Evolutionary conservation across 2,113 vertebrate genomes (phyloP), one percentile per base, ranked within the genome.

Genomic region (Aplodontia rufa): DNA sequence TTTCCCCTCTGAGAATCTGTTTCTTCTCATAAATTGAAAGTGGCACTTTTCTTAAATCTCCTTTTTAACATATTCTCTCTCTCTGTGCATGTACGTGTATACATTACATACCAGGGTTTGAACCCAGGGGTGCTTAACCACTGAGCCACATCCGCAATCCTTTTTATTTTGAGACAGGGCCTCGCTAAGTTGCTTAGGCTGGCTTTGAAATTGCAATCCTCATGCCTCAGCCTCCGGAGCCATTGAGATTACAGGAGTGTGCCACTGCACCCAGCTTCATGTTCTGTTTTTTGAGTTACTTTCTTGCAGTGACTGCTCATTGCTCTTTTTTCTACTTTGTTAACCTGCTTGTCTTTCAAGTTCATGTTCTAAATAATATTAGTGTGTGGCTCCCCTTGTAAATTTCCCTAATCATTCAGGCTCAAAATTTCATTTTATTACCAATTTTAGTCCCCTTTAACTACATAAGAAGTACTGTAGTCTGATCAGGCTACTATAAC

Each of bases 11-110:
- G 49, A 75, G 28, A 81, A 75, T 68, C 90, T 94, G 66, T 64
- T 86, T 40, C 16, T 7, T 75, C 75, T 91, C 40, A 58, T 60
- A 47, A 17, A 30, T 91, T 87, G 76, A 60, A 96, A 37, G 45
- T 35, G 45, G 94, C 76, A 64, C 20, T 64, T 91, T 53, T 88
- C 13, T 78, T 96, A 78, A 62, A 49, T 75, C 53, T 91, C 24
- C 62, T 60, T 91, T 94, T 96, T 88, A 60, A 83, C 37, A 69
- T n/a, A n/a, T n/a, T n/a, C n/a, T n/a, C n/a, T n/a, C n/a, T n/a
- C n/a, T n/a, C n/a, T n/a, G n/a, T n/a, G n/a, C n/a, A n/a, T n/a
- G n/a, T n/a, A n/a, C n/a, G n/a, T n/a, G n/a, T n/a, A n/a, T n/a
- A n/a, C n/a, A n/a, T n/a, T n/a, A n/a, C n/a, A n/a, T n/a, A n/a